Base-by-base conservation (phyloP, 2,888 invertebrate genomes). In the Hirudinaria manillensis region DNA sequence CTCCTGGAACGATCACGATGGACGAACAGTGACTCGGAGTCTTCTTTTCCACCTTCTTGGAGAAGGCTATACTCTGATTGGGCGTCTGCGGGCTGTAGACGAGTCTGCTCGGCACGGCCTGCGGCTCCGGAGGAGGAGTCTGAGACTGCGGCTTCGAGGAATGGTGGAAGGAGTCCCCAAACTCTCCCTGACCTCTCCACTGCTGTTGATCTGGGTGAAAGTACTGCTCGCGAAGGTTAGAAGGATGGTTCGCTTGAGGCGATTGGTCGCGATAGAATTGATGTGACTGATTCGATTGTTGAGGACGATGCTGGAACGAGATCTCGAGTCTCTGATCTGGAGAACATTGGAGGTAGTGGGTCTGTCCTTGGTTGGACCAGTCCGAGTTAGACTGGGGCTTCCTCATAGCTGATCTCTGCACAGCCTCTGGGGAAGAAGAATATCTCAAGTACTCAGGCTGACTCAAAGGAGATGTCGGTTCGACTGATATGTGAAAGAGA, bases 31-130 rank as follows among this genome's bases (percentile, higher is more conserved):
- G 61, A 61, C 61, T 61, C 1, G 61, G 61, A 24, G 24, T 61
- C 29, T 61, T 61, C 61, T 61, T 61, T n/a, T 61, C 61, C 24
- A 61, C 61, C 13, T 29, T 72, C 53, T 75, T 66, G 6, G 70
- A 75, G 19, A 66, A 61, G 19, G 75, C 78, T 24, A 76, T 76
- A 21, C 61, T 67, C 27, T 67, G 74, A 6, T 76, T 61, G 27
- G 74, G 45, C 6, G 76, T 67, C 36, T 76, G 76, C 2, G 76
- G 32, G 7, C 77, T 74, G 66, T 75, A 77, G 21, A 78, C 72
- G n/a, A 78, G 34, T 19, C 76, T 75, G 72, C 78, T 77, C 21
- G 65, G 65, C 7, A 45, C 77, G 13, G 76, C 77, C 38, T 75
- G 70, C 10, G 70, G 68, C 3, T 72, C 27, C 24, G 75, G 70